Conservation (phyloP, 2,888 invertebrate genomes). For the Eristalinus sepulchralis region DNA sequence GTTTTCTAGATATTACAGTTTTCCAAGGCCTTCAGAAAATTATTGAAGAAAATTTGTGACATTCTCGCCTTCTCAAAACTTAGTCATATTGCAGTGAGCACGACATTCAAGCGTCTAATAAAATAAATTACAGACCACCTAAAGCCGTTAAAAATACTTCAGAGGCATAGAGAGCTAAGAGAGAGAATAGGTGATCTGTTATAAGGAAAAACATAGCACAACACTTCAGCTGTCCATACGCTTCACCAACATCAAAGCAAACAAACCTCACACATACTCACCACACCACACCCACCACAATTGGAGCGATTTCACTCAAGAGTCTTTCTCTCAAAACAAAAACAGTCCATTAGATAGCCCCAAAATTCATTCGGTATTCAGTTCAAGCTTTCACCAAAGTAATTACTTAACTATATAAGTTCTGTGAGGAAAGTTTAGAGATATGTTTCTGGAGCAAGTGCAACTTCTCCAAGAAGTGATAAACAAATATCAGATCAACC, state of each 20-base stretch:
- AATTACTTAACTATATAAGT: neutral
- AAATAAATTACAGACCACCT: no score
- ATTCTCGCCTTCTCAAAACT: no score
- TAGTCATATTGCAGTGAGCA: no score
- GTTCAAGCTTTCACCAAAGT: slow-evolving; percentile 18
- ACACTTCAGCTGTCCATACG: neutral
- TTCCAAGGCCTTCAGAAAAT: no score
- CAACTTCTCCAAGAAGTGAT: slow-evolving; percentile 46
- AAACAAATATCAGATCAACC: slow-evolving; percentile 75
- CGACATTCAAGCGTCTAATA: no score
- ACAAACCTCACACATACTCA: neutral
- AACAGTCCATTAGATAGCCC: neutral
- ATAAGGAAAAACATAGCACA: no score
- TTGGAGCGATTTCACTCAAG: neutral
- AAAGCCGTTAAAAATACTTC: no score
- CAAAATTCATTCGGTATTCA: slow-evolving; percentile 4
- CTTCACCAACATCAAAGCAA: neutral
- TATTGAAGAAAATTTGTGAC: no score
- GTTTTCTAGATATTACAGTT: no score
- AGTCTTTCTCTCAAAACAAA: slow-evolving; percentile 5
- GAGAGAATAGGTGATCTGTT: no score
- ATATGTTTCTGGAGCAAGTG: slow-evolving; percentile 33
- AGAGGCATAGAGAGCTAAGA: no score
- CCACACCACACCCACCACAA: neutral
- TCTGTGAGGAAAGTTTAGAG: neutral